Conservation (phyloP, 92 coral and sea anemone species). For the Porites lobata region DNA sequence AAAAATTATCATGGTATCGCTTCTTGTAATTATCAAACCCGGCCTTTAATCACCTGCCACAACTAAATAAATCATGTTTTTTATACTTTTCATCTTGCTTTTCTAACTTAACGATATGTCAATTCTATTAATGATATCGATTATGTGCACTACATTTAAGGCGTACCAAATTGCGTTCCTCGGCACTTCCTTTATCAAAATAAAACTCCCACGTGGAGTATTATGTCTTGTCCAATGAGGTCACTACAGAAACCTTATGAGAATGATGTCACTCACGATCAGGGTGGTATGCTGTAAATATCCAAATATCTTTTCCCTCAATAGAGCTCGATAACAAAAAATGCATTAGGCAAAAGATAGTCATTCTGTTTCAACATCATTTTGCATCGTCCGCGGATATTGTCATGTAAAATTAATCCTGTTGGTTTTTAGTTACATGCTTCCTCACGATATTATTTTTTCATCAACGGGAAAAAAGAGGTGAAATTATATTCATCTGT, state of each 20-base stretch:
- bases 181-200: background rate
- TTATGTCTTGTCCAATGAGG: background rate
- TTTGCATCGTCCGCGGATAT: background rate
- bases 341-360: background rate
- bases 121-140: background rate
- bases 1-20: no score
- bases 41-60: background rate
- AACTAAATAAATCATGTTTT: background rate
- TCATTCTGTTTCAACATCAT: background rate
- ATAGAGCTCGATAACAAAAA: background rate
- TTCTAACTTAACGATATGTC: background rate
- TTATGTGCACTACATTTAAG: background rate
- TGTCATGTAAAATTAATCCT: background rate
- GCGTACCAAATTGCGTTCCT: background rate
- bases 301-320: background rate
- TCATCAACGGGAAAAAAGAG: background rate
- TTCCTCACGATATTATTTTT: no score
- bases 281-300: background rate
- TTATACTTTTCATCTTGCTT: background rate
- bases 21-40: no score
- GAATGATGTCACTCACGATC: background rate
- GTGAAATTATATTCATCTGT: background rate
- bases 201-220: background rate
- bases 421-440: no score
- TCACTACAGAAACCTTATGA: background rate